Base-by-base conservation (phyloP, 2,888 invertebrate genomes). In the Gastrophysa polygoni region DNA sequence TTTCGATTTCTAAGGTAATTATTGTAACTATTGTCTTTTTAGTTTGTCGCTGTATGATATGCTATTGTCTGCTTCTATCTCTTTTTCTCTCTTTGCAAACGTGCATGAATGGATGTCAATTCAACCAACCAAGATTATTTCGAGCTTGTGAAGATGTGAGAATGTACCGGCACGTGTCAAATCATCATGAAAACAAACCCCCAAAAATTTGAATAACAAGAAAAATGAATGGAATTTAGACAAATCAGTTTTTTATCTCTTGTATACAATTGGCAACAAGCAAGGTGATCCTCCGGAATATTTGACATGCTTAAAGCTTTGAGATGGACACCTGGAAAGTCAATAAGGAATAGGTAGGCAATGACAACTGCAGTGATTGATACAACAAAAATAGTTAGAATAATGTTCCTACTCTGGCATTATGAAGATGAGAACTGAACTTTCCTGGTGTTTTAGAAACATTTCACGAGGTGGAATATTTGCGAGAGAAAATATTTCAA, bases 1-100 rank as follows among this genome's bases (percentile, higher is more conserved):
- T 68, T 70, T 69, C 67, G 64, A 68, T 66, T 67, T 68, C 61
- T 38, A 68, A 68, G 68, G 68, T 68, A 69, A 68, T 60, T 63
- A 58, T 57, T 57, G 54, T n/a, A n/a, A 64, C 21, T 64, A 47
- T 57, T 64, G 54, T 32, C 10, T 32, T 10, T 64, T 63, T 52
- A 52, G 52, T 56, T 63, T 55, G 58, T 63, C 58, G 63, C 46
- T 50, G 29, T 32, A 11, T 32, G 58, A 34, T 59, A 43, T 49
- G 17, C 49, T 49, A 18, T 59, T 54, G 21, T 49, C 55, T 62
- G 49, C 14, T 43, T 58, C 57, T 16, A 16, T 56, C 49, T 18
- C 51, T 59, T 10, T 32, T 44, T 11, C 44, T 18, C n/a, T 49
- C 24, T 50, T 11, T 28, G 8, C 1, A 38, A n/a, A n/a, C n/a